Evolutionary conservation across 2,797 vertebrate species (phyloP).

Genomic region (Typhlichthys subterraneus): DNA sequence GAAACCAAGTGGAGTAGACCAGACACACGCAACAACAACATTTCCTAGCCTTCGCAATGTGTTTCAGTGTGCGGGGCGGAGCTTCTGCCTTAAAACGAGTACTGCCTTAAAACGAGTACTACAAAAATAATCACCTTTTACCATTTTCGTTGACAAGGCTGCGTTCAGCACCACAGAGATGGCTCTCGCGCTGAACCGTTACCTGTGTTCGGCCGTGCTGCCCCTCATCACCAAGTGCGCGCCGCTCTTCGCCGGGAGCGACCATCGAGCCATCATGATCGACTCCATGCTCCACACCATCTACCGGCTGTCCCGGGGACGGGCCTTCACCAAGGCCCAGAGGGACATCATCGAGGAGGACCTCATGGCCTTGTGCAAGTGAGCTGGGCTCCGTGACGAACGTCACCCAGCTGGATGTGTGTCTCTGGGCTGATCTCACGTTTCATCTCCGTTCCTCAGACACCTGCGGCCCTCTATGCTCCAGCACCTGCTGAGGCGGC

Average conservation of each 20-base stretch:
- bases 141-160: slow-evolving; percentile 66
- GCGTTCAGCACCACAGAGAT: slow-evolving; percentile 96
- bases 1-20: no score
- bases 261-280: slow-evolving; percentile 96
- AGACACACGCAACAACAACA: no score
- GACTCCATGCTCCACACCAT: slow-evolving; percentile 97
- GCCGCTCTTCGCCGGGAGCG: slow-evolving; percentile 90
- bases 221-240: slow-evolving; percentile 96
- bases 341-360: slow-evolving; percentile 94
- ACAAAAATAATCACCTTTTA: no score
- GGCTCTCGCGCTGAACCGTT: slow-evolving; percentile 93
- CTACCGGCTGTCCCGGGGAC: slow-evolving; percentile 91
- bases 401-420: neutral
- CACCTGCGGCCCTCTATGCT: slow-evolving; percentile 92
- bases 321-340: slow-evolving; percentile 94
- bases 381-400: slow-evolving; percentile 20
- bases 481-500: slow-evolving; percentile 89
- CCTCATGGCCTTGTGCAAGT: slow-evolving; percentile 93
- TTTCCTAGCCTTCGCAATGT: no score
- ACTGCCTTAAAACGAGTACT: neutral
- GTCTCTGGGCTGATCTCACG: no score
- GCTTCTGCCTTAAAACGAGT: neutral
- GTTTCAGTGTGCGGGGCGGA: no score
- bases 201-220: slow-evolving; percentile 89
- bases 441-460: slow-evolving; percentile 59